Conservation (phyloP, 2,888 invertebrate species). For the Ophioninae sp. region DNA sequence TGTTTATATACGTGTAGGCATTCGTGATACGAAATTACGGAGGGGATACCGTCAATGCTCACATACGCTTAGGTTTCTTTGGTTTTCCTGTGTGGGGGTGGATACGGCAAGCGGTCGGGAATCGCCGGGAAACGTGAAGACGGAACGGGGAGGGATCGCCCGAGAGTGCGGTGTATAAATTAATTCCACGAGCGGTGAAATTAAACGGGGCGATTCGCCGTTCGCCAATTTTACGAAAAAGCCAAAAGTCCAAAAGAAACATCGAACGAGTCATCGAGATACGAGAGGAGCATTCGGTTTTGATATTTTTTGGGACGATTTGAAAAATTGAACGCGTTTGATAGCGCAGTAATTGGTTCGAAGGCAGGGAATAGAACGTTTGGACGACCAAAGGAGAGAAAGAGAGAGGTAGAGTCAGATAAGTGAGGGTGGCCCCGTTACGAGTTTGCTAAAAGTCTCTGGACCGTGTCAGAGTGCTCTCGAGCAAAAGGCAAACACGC, state of each 20-base stretch:
- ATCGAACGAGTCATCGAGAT: background rate
- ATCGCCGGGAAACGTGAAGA: background rate
- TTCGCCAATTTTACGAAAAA: slow-evolving; percentile 46
- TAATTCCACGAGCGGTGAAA: slow-evolving; percentile 73
- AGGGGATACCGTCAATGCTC: background rate
- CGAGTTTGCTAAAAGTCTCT: slow-evolving; percentile 52
- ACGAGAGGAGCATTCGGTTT: background rate
- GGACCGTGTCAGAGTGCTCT: slow-evolving; percentile 51
- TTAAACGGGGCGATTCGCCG: slow-evolving; percentile 69
- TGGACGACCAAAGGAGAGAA: slow-evolving; percentile 28
- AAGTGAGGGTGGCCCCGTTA: slow-evolving; percentile 62
- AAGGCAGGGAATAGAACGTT: slow-evolving; percentile 45
- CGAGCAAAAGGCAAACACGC: slow-evolving; percentile 43
- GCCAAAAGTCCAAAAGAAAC: background rate
- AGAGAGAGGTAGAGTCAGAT: slow-evolving; percentile 20
- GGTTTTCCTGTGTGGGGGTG: slow-evolving; percentile 37
- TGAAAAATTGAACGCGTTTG: background rate
- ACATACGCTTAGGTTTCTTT: slow-evolving; percentile 21
- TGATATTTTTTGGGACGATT: background rate
- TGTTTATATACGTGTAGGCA: background rate
- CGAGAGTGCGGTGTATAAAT: slow-evolving; percentile 70
- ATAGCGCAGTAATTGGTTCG: background rate
- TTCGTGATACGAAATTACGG: slow-evolving; percentile 18
- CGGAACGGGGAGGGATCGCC: background rate
- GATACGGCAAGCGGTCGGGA: slow-evolving; percentile 20